Base-by-base conservation (phyloP, 2,113 vertebrate species). In the Esox niger region DNA sequence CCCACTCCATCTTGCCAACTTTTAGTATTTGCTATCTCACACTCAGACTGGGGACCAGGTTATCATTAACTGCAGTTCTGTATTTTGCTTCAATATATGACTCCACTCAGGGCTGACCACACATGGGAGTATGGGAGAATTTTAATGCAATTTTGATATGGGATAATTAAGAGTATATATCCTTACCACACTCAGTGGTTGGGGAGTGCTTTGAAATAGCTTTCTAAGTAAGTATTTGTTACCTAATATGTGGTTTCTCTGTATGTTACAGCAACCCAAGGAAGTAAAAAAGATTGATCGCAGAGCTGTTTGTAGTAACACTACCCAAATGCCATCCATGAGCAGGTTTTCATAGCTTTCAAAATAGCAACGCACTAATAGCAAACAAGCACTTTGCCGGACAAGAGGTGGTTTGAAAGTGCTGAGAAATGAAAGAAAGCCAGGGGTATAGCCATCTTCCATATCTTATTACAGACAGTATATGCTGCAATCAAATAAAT, bases 201-300 rank as follows among this genome's bases (percentile, higher is more conserved):
- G 75, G 79, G 78, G 80, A 84, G 84, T 81, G 75, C 84, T 79
- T 90, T 85, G n/a, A 89, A 90, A 88, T 89, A 86, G 89, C 84
- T 86, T 84, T 86, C 85, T 90, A 89, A 91, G 90, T 87, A 85
- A 80, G 54, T 74, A 79, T 76, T 64, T 90, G 91, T 91, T 90
- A 92, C 85, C 86, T 83, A 90, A 91, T 92, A 89, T 91, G 90
- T 66, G 90, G 84, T 87, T 91, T 88, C 15, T 74, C 79, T 79
- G 80, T 49, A 65, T 83, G 87, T 87, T 88, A 81, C 79, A 82
- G 86, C 87, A 89, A 85, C 88, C 83, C 85, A 79, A 70, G 83
- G 79, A 71, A 83, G 78, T 74, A 79, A 87, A 88, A 85, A 84
- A 80, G 89, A 92, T 92, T 91, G 91, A 91, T 92, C 66, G 77